Evolutionary conservation across 2,888 invertebrate genomes (phyloP).

Genomic region (Drosophila ezoana): DNA sequence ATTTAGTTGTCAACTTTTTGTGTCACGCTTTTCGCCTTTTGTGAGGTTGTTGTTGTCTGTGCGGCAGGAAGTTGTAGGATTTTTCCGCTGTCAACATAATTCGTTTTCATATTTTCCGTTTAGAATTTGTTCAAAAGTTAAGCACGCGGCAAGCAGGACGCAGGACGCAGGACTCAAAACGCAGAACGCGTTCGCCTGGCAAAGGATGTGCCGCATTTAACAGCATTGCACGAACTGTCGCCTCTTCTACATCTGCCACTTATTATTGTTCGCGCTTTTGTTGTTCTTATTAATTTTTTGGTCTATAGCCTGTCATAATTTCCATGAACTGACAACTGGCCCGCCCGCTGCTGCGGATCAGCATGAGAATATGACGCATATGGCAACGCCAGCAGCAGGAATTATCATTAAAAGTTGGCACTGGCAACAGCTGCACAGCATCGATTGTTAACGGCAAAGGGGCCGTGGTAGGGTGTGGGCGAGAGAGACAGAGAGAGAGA

Average conservation of each 20-base stretch:
- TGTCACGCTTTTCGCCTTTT: conserved; percentile 57
- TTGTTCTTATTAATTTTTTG: conserved; percentile 59
- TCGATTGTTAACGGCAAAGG: conserved; percentile 50
- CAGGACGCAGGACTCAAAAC: background rate
- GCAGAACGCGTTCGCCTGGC: conserved; percentile 66
- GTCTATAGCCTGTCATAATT: conserved; percentile 43
- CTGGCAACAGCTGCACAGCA: conserved; percentile 69
- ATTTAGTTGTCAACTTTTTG: conserved; percentile 46
- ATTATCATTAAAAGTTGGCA: conserved; percentile 78
- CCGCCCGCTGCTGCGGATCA: conserved; percentile 21
- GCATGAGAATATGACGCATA: conserved; percentile 44
- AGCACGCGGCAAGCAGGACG: conserved; percentile 21
- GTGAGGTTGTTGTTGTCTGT: conserved; percentile 44
- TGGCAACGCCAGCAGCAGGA: conserved; percentile 47
- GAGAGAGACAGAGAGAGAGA: too few species aligned
- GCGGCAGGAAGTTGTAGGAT: conserved; percentile 77
- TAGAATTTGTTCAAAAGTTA: conserved; percentile 80
- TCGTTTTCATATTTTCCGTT: conserved; percentile 80
- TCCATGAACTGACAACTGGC: conserved; percentile 53
- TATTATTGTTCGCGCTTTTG: conserved; percentile 24
- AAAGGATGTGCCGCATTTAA: conserved; percentile 72
- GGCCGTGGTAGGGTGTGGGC: too few species aligned
- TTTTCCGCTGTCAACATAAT: conserved; percentile 80
- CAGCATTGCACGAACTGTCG: conserved; percentile 60
- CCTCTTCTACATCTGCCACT: conserved; percentile 18